Base-by-base conservation (phyloP, 2,113 vertebrate genomes). In the Perca flavescens region DNA sequence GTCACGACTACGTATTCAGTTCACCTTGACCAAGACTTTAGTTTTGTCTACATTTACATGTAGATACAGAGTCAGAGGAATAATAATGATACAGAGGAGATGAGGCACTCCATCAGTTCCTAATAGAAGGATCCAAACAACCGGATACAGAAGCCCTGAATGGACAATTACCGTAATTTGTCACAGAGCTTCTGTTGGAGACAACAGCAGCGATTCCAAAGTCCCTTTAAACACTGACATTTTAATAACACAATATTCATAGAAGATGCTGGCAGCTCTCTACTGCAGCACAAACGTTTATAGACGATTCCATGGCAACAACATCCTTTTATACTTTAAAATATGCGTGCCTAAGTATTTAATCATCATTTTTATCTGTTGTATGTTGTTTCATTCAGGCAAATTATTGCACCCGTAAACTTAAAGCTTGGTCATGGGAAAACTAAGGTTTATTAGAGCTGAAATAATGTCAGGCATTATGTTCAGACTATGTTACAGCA, bases 101-200 rank as follows among this genome's bases (percentile, higher is more conserved):
- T 10, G 43, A 57, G 25, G 19, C 22, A 6, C 34, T 54, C 3
- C 31, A 13, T 53, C 58, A 34, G 19, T 7, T 60, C 25, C 21
- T 31, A 73, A 31, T 12, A 25, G 22, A 34, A 15, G 6, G 1
- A 17, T 13, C 1, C 54, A 52, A 64, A 25, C 64, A 50, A 50
- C 34, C 1, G 69, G 36, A 31, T 31, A 62, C 11, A 7, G 22
- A 3, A 25, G 68, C 52, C 52, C 25, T 7, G 62, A 73, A 10
- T 73, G 52, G 17, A 66, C 52, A 21, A 50, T 73, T 73, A 72
- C 25, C 49, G 40, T 71, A 21, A 71, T 73, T 65, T 19, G 31
- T 52, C 65, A 21, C 43, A 3, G 21, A n/a, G 34, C n/a, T 47
- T n/a, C 16, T 57, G 47, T 14, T 2, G 25, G 16, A 65, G 50